Evolutionary conservation across 2,113 vertebrate species (phyloP).

Genomic region (Heterotilapia buettikoferi): DNA sequence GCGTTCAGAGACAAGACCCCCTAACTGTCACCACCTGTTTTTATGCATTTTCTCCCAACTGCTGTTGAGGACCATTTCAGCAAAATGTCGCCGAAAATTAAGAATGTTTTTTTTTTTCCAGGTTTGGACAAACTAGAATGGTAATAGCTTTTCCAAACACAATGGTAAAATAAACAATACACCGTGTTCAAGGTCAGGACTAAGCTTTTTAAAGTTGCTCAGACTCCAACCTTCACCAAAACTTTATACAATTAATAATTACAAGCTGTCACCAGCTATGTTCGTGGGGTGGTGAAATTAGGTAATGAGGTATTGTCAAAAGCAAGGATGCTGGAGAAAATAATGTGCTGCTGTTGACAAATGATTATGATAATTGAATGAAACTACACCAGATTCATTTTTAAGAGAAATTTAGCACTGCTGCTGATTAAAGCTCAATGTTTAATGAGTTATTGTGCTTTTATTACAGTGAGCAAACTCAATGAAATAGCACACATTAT

Average conservation of each 20-base stretch:
- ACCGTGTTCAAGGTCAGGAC: not conserved
- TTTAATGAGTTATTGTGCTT: not conserved
- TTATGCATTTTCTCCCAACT: not conserved
- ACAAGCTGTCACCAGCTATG: not conserved
- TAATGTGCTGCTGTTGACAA: not conserved
- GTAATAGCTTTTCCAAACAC: not conserved
- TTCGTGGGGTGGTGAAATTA: not conserved
- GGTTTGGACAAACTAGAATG: not conserved
- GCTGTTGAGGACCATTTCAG: not conserved
- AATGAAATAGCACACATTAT: not conserved
- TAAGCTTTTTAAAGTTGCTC: not conserved
- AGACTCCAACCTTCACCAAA: not conserved
- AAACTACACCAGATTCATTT: not conserved
- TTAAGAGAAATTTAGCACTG: not conserved
- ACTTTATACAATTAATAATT: constrained; percentile 5
- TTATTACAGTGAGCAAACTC: not conserved
- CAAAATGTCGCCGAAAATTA: not conserved
- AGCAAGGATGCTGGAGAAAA: not conserved
- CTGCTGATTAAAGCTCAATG: not conserved
- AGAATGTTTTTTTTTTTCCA: not conserved
- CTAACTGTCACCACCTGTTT: constrained; percentile 39
- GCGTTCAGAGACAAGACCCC: constrained; percentile 39
- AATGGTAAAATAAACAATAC: not conserved
- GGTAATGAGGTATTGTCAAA: constrained; percentile 10
- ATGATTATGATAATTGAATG: constrained; percentile 1